These are phyloP conservation scores for Seira ritae DNA, from an alignment of 2,888 invertebrate genomes.

Conservation along the genomic window DNA sequence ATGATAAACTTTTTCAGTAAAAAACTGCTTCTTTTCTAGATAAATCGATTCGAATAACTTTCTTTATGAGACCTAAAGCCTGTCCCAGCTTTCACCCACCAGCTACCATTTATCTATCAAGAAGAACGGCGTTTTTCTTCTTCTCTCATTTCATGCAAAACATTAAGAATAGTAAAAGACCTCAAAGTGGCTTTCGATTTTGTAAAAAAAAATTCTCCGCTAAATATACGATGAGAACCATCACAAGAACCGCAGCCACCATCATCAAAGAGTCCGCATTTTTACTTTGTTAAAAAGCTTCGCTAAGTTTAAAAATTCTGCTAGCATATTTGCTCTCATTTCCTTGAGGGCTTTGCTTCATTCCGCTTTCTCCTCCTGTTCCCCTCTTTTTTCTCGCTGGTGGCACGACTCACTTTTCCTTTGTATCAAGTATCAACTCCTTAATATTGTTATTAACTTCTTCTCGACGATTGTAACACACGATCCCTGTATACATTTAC, in stretches of 20 bases:
- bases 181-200: too few relatives aligned
- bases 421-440: too few relatives aligned
- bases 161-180: background rate
- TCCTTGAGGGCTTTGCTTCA: constrained; percentile 27
- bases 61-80: background rate
- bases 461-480: too few relatives aligned
- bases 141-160: constrained; percentile 5
- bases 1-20: constrained; percentile 28
- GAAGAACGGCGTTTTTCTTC: background rate
- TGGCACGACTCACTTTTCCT: too few relatives aligned
- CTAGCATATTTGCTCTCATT: constrained; percentile 43
- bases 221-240: too few relatives aligned
- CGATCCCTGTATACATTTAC: too few relatives aligned
- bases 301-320: constrained; percentile 30
- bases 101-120: too few relatives aligned
- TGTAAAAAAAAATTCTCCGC: too few relatives aligned
- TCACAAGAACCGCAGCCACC: background rate
- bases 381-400: background rate
- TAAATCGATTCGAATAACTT: constrained; percentile 38
- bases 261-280: constrained; percentile 39
- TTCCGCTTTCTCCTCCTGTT: constrained; percentile 6
- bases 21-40: background rate
- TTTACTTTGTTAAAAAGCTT: constrained; percentile 23
- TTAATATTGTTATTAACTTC: too few relatives aligned
- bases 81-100: background rate